Percentiles rank a stretch among this genome's conserved stretches.
phyloP scores from a whole-genome alignment of 1,140 invertebrate genomes.

The Aphelenchoides besseyi region DNA sequence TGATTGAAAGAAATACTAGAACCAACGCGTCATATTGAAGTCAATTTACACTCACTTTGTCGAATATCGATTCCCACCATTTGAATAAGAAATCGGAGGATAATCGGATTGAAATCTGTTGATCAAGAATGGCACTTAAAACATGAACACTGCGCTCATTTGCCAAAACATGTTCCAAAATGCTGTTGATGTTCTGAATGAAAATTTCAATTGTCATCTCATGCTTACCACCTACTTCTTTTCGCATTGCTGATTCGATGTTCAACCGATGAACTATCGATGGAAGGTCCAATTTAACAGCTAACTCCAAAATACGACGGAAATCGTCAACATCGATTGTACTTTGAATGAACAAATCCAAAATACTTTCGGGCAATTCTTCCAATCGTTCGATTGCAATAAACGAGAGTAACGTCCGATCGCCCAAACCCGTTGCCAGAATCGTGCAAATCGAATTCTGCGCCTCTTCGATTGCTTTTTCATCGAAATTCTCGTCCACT shows the following conservation, averaged over 20 bases:
- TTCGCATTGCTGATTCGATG: constrained; percentile 15
- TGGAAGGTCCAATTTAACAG: constrained; percentile 36
- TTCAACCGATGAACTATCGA: constrained; percentile 20
- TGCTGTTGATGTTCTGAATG: constrained; percentile 23
- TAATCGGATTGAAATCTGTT: constrained; percentile 34
- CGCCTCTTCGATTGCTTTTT: neutral
- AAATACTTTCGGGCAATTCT: constrained; percentile 20
- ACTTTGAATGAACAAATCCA: constrained; percentile 39
- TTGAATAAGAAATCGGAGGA: constrained; percentile 33
- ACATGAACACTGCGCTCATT: constrained; percentile 30
- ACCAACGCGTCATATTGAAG: neutral
- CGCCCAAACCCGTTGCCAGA: constrained; percentile 20
- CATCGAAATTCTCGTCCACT: constrained; percentile 19
- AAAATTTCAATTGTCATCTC: constrained; percentile 5
- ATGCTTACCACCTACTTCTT: constrained; percentile 18
- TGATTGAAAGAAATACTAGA: constrained; percentile 53
- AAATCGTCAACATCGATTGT: constrained; percentile 31
- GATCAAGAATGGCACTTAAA: constrained; percentile 38
- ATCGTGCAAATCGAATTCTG: neutral
- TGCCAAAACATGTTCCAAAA: constrained; percentile 27
- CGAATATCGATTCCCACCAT: constrained; percentile 27
- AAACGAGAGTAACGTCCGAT: constrained; percentile 36
- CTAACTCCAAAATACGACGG: constrained; percentile 27
- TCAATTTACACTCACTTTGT: constrained; percentile 19
- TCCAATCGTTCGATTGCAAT: constrained; percentile 24